Conservation (phyloP, 2,113 vertebrate genomes). For the Geothlypis trichas region DNA sequence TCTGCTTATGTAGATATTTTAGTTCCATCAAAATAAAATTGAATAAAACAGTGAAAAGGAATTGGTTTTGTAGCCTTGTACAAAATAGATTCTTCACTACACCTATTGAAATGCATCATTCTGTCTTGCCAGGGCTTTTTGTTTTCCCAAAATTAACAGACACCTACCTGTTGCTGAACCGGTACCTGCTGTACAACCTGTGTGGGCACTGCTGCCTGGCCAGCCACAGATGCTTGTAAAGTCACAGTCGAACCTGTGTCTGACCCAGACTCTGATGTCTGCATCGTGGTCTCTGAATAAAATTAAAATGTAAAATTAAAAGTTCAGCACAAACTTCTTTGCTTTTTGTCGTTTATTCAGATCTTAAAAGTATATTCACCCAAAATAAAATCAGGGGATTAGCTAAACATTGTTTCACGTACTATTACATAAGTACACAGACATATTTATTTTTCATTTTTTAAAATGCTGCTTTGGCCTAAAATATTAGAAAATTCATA, state of each 20-base stretch:
- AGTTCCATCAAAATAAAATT: conserved; percentile 7
- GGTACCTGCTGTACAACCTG: conserved; percentile 81
- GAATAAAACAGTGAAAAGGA: neutral
- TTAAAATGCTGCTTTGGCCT: neutral
- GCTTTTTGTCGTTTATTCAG: conserved; percentile 9
- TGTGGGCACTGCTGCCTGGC: conserved; percentile 79
- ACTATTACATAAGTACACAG: neutral
- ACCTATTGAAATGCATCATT: conserved; percentile 1
- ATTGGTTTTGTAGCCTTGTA: neutral
- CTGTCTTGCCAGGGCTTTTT: neutral
- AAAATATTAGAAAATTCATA: neutral
- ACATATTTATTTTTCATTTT: neutral
- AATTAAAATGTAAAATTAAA: conserved; percentile 48
- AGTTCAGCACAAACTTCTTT: neutral
- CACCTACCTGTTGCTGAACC: conserved; percentile 79
- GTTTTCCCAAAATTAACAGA: neutral
- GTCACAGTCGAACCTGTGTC: conserved; percentile 81
- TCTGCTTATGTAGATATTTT: conserved; percentile 8
- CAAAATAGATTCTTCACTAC: neutral
- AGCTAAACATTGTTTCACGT: neutral
- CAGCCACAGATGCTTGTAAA: conserved; percentile 79
- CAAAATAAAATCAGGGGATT: neutral
- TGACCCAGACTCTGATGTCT: conserved; percentile 81
- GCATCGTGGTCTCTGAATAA: conserved; percentile 79
- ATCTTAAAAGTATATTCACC: neutral